phyloP scores from a whole-genome alignment of 2,888 invertebrate genomes.

The Heliconius erato region DNA sequence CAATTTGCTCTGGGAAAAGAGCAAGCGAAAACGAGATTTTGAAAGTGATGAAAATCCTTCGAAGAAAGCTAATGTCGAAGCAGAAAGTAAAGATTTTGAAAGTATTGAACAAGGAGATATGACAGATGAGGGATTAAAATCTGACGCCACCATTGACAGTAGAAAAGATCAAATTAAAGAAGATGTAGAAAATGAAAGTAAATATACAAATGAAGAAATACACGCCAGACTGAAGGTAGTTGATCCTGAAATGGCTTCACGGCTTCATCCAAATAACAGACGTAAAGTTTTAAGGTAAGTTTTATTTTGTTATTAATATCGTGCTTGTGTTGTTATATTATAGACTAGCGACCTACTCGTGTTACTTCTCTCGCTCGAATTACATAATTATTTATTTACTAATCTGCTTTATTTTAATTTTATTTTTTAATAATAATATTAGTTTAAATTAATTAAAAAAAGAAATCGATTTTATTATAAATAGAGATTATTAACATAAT shows the following conservation, averaged over 20 bases:
- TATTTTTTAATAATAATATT: too few species aligned
- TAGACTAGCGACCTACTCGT: too few species aligned
- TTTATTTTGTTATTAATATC: background rate
- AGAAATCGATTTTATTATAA: too few species aligned
- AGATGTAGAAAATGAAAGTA: constrained; percentile 68
- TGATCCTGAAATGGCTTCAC: constrained; percentile 92
- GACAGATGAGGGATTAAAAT: constrained; percentile 14
- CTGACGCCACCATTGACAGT: constrained; percentile 45
- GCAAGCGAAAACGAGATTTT: constrained; percentile 70
- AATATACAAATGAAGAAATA: constrained; percentile 87
- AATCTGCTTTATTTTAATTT: too few species aligned
- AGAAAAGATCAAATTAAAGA: constrained; percentile 63
- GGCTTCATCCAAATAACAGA: constrained; percentile 96
- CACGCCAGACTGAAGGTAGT: constrained; percentile 89
- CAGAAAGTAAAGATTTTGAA: background rate
- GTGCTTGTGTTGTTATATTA: too few species aligned
- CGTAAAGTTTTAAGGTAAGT: constrained; percentile 94
- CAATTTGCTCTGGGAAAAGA: constrained; percentile 74
- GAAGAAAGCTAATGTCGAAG: constrained; percentile 47
- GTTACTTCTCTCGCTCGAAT: too few species aligned
- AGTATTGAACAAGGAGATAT: constrained; percentile 21
- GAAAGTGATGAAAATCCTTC: constrained; percentile 48
- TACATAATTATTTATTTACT: too few species aligned
- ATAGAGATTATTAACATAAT: too few species aligned
- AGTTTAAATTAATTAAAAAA: too few species aligned